Conservation (phyloP, 2,888 invertebrate genomes). For the Eurois occulta region DNA sequence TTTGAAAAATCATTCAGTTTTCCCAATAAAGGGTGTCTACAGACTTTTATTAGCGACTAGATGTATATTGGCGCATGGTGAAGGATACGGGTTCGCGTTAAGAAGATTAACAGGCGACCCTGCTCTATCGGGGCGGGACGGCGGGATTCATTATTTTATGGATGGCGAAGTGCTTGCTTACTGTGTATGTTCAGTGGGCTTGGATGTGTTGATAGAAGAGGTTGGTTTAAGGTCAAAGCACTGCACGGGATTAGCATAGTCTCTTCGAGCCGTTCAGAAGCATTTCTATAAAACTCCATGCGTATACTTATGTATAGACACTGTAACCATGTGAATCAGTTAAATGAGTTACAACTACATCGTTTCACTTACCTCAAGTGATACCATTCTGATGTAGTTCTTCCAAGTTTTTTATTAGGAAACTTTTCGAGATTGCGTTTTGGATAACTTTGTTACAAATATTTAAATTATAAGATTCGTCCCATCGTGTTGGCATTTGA, state of each 20-base stretch:
- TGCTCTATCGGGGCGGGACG: constrained; percentile 49
- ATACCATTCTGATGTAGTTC: not conserved
- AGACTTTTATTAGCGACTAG: constrained; percentile 63
- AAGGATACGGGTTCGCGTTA: constrained; percentile 63
- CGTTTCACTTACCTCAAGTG: too few species aligned
- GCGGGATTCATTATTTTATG: constrained; percentile 56
- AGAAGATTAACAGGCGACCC: constrained; percentile 67
- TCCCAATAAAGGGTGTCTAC: constrained; percentile 45
- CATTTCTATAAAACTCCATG: not conserved
- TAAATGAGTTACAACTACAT: too few species aligned
- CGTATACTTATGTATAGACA: not conserved
- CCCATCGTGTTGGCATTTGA: not conserved
- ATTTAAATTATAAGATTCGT: too few species aligned
- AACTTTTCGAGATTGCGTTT: not conserved
- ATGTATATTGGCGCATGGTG: constrained; percentile 58
- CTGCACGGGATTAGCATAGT: not conserved
- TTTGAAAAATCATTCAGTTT: constrained; percentile 31
- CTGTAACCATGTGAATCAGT: not conserved
- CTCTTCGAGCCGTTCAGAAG: too few species aligned
- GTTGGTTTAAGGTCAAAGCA: not conserved
- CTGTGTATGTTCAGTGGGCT: constrained; percentile 8
- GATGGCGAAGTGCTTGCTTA: constrained; percentile 28
- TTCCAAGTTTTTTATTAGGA: not conserved
- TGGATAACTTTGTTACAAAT: not conserved
- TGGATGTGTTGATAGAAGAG: constrained; percentile 10